phyloP scores from a whole-genome alignment of 2,797 vertebrate genomes.

The Lycodopsis pacificus region DNA sequence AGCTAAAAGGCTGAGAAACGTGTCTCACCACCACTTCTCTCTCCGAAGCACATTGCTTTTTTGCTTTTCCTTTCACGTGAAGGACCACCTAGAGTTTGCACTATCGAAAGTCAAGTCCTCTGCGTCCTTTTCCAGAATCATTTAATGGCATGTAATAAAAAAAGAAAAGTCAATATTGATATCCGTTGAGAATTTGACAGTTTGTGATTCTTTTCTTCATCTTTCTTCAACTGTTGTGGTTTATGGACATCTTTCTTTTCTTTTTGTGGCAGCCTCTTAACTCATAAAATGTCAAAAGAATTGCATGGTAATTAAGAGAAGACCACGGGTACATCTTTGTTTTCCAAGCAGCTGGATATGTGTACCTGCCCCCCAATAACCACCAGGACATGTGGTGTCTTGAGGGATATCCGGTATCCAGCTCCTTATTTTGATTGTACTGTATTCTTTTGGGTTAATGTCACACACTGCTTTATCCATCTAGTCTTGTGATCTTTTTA shows the following conservation, averaged over 20 bases:
- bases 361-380: constrained; percentile 68
- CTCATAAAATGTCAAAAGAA: constrained; percentile 81
- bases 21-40: constrained; percentile 56
- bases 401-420: constrained; percentile 70
- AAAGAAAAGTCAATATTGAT: constrained; percentile 81
- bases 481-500: constrained; percentile 82
- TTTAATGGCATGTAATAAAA: constrained; percentile 82
- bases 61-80: constrained; percentile 43
- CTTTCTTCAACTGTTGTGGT: constrained; percentile 80
- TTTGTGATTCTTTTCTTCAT: constrained; percentile 69
- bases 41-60: constrained; percentile 63
- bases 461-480: constrained; percentile 75
- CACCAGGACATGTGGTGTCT: constrained; percentile 68
- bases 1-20: constrained; percentile 67
- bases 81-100: constrained; percentile 76
- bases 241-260: constrained; percentile 71
- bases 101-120: constrained; percentile 63
- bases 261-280: constrained; percentile 75
- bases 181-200: constrained; percentile 78
- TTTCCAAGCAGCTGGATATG: constrained; percentile 73
- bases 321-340: constrained; percentile 75
- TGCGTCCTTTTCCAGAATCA: constrained; percentile 66
- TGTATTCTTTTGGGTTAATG: constrained; percentile 73
- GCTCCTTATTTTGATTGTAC: constrained; percentile 73
- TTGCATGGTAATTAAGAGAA: constrained; percentile 82